phyloP scores from a whole-genome alignment of 2,113 vertebrate genomes.

The Antigone vipio region DNA sequence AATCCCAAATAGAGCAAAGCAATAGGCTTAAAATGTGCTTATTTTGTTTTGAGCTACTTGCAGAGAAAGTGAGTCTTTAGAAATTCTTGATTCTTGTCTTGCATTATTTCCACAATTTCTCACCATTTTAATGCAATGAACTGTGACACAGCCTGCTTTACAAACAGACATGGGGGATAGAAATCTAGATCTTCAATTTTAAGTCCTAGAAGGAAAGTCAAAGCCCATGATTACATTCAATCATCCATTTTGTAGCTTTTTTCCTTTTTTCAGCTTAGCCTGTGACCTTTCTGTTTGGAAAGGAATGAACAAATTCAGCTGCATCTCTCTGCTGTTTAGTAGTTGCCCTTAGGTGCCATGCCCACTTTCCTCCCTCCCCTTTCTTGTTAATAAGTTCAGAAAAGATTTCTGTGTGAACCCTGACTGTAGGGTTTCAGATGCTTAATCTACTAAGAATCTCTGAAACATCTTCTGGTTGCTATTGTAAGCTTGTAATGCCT shows the following conservation, averaged over 20 bases:
- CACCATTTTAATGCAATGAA: background rate
- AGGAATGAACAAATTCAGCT: background rate
- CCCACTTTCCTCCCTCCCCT: background rate
- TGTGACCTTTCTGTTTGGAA: background rate
- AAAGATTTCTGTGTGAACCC: background rate
- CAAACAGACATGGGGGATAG: background rate
- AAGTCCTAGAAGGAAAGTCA: background rate
- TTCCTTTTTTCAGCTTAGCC: background rate
- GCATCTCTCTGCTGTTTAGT: background rate
- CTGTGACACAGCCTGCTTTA: background rate
- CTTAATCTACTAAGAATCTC: background rate
- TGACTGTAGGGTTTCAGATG: background rate
- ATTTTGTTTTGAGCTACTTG: background rate
- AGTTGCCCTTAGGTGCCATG: background rate
- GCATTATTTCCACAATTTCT: background rate
- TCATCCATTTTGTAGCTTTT: background rate
- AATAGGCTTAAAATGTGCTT: background rate
- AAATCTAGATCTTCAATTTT: background rate
- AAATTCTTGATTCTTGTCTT: background rate
- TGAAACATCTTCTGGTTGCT: background rate
- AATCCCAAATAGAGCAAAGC: background rate
- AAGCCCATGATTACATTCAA: background rate
- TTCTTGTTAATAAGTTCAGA: background rate
- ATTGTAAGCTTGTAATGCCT: background rate
- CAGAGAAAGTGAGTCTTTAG: background rate